Evolutionary conservation across 2,797 vertebrate genomes (phyloP).

Genomic region (Petrocephalus sullivani): DNA sequence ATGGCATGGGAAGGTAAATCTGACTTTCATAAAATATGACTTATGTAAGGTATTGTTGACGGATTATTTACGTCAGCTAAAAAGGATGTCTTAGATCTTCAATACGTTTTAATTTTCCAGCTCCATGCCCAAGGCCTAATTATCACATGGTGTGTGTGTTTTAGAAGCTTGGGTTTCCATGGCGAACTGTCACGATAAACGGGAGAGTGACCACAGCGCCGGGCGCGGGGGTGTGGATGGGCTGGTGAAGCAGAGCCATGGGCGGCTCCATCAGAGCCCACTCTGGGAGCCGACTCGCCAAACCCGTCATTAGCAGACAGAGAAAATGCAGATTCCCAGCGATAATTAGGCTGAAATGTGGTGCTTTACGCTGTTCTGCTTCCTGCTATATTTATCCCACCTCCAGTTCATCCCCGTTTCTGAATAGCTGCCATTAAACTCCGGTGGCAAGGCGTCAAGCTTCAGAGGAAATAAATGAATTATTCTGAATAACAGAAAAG

Average conservation of each 20-base stretch:
- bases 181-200: background rate
- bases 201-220: background rate
- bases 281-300: background rate
- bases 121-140: background rate
- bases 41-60: background rate
- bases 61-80: background rate
- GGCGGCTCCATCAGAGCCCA: background rate
- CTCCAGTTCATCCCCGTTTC: constrained; percentile 26
- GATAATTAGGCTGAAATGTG: constrained; percentile 18
- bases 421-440: constrained; percentile 36
- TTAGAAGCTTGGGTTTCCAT: background rate
- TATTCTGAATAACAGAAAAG: background rate
- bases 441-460: constrained; percentile 7
- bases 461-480: constrained; percentile 7
- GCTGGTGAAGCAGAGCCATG: background rate
- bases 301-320: constrained; percentile 17
- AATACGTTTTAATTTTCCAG: background rate
- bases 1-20: background rate
- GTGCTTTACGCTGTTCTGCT: background rate
- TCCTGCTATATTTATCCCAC: constrained; percentile 27
- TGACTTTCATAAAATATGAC: background rate
- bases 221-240: background rate
- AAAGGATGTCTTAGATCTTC: background rate
- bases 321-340: constrained; percentile 6
- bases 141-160: background rate